Evolutionary conservation across 2,113 vertebrate genomes (phyloP), one percentile per base, ranked within the genome.

Genomic region (Morone chrysops): DNA sequence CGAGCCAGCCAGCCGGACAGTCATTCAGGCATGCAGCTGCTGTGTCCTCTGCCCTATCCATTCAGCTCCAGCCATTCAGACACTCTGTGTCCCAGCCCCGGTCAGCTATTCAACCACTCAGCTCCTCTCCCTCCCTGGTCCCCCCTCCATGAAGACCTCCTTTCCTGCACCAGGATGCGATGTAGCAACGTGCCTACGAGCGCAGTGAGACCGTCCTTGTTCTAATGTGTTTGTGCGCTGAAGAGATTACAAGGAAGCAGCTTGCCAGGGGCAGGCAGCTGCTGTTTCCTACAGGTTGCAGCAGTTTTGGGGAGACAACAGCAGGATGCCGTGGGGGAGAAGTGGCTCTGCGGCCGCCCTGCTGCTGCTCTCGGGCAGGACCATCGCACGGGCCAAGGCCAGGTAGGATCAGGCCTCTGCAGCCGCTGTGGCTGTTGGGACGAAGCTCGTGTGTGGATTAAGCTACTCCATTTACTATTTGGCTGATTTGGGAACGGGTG

Each of bases 291-390:
- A 84, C 91, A 17, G 86, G 85, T 70, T 4, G 70, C 69, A 51
- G 77, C 79, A 45, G 60, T 85, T 51, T 51, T 74, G 68, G 77
- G 91, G 81, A 85, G 84, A 90, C 69, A 51, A 72, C 89, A 87
- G 87, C 89, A 93, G 90, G 89, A 96, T 96, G 94, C 94, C 94
- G 56, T 94, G 94, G 95, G 86, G 93, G 78, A 94, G 88, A 94
- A 89, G 87, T 8, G 50, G 87, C 70, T 85, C 90, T 6, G 90
- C 81, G 41, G 85, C 82, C 51, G 85, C 82, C 51, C 77, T 92
- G 79, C 87, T 89, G 38, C 85, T 89, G 63, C 77, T 92, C 61
- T 75, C 91, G 6, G 89, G 90, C 84, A 91, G 85, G 76, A 81
- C 70, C 72, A 80, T 82, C 9, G 54, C 87, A 16, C 84, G 89